Percentiles rank a stretch among this genome's conserved stretches.
phyloP scores from a whole-genome alignment of 2,113 vertebrate genomes.

The Budorcas taxicolor region DNA sequence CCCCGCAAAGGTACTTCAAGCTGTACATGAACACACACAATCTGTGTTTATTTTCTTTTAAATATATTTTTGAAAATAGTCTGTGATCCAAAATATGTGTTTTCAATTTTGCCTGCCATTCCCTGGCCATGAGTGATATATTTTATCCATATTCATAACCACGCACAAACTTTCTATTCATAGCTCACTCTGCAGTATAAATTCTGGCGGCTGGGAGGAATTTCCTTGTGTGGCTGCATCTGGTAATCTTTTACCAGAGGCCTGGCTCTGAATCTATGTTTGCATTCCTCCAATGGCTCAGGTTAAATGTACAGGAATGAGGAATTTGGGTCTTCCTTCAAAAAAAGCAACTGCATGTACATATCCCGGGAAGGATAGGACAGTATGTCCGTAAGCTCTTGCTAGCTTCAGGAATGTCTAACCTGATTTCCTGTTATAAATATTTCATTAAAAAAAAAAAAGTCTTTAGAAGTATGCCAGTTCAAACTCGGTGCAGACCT shows the following conservation, averaged over 20 bases:
- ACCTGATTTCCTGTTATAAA: constrained; percentile 84
- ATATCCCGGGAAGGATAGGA: constrained; percentile 76
- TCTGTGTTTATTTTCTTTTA: constrained; percentile 82
- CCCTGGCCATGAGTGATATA: constrained; percentile 78
- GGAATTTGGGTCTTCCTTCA: constrained; percentile 78
- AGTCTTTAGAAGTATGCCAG: constrained; percentile 79
- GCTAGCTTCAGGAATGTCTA: constrained; percentile 81
- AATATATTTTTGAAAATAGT: constrained; percentile 80
- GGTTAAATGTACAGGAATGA: constrained; percentile 84
- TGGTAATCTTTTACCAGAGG: constrained; percentile 81
- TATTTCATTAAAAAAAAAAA: constrained; percentile 78
- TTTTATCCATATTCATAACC: constrained; percentile 86
- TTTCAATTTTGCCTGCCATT: constrained; percentile 77
- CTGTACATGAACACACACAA: constrained; percentile 73
- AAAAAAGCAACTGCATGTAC: constrained; percentile 78
- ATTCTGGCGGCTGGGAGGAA: constrained; percentile 78
- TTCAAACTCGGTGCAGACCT: constrained; percentile 75
- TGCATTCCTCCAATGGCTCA: constrained; percentile 80
- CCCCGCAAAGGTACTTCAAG: constrained; percentile 69
- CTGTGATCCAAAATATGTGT: constrained; percentile 82
- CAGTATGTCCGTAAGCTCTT: constrained; percentile 76
- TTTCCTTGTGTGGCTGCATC: constrained; percentile 79
- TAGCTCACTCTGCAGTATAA: constrained; percentile 77
- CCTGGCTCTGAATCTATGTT: constrained; percentile 79
- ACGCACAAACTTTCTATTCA: constrained; percentile 88